Percentiles rank a stretch among this genome's conserved stretches.
These are phyloP conservation scores for Nycticryphes semicollaris DNA, from an alignment of 2,113 vertebrate genomes.

Conservation along the genomic window DNA sequence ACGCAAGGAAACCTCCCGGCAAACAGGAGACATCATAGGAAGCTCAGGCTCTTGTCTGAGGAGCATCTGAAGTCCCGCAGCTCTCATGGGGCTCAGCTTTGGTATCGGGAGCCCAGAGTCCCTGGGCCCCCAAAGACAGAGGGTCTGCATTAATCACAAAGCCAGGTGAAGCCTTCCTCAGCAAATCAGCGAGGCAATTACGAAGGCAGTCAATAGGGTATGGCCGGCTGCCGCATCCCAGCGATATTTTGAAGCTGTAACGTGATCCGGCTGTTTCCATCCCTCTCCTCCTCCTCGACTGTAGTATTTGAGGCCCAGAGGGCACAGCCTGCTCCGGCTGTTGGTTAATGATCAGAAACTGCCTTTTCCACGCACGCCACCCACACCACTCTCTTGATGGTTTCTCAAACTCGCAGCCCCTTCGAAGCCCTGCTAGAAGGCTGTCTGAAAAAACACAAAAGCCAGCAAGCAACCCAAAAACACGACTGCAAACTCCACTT, in stretches of 20 bases:
- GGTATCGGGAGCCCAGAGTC: background rate
- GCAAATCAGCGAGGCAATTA: constrained; percentile 79
- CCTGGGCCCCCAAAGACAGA: constrained; percentile 40
- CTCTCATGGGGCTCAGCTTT: background rate
- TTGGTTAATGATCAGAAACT: constrained; percentile 67
- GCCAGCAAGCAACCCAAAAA: background rate
- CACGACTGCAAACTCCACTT: background rate
- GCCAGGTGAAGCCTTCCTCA: constrained; percentile 75
- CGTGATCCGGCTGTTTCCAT: constrained; percentile 77
- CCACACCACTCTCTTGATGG: constrained; percentile 40
- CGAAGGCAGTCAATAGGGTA: constrained; percentile 71
- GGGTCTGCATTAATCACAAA: constrained; percentile 70
- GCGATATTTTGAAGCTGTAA: constrained; percentile 79
- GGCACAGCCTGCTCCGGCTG: constrained; percentile 65
- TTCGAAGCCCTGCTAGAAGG: background rate
- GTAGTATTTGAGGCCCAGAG: constrained; percentile 72
- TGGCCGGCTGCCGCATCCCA: constrained; percentile 68
- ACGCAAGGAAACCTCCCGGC: background rate
- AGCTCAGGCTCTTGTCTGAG: background rate
- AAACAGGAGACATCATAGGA: background rate
- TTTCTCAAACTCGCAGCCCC: background rate
- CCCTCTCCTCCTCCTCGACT: constrained; percentile 71
- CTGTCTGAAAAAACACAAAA: background rate
- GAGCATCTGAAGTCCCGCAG: background rate
- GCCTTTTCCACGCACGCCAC: background rate